phyloP scores from a whole-genome alignment of 2,113 vertebrate genomes.

The Tricholaema leucomelas region DNA sequence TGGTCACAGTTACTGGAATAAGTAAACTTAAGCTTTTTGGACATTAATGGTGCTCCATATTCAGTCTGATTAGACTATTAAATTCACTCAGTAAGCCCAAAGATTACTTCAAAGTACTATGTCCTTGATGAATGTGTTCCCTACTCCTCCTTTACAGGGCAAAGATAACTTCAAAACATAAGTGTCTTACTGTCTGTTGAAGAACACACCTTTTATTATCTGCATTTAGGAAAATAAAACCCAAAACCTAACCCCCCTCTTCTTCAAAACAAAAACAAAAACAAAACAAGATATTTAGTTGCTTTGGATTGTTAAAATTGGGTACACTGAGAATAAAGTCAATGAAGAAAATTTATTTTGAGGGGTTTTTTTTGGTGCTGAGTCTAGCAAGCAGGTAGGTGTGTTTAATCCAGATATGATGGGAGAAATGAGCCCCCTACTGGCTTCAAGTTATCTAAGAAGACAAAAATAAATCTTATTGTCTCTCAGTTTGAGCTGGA shows the following conservation, averaged over 20 bases:
- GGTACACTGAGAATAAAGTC: not conserved
- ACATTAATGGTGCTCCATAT: not conserved
- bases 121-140: accelerated
- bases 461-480: not conserved
- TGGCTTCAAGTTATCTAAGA: conserved; percentile 50
- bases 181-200: not conserved
- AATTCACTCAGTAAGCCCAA: not conserved
- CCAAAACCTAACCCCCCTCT: not conserved
- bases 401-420: conserved; percentile 28
- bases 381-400: no score
- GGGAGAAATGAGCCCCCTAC: conserved; percentile 79
- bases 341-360: no score
- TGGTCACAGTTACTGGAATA: not conserved
- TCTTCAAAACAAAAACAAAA: no score
- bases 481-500: not conserved
- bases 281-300: no score
- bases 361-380: no score
- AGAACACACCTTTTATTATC: not conserved
- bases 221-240: not conserved
- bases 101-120: not conserved
- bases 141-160: not conserved
- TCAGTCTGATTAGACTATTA: not conserved
- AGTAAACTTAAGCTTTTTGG: not conserved
- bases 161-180: not conserved
- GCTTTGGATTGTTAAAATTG: not conserved